A percentile compares a stretch with the other conserved stretches of the same genome.
Conservation (phyloP, 1,140 invertebrate genomes). For the Hycleus cichorii region DNA sequence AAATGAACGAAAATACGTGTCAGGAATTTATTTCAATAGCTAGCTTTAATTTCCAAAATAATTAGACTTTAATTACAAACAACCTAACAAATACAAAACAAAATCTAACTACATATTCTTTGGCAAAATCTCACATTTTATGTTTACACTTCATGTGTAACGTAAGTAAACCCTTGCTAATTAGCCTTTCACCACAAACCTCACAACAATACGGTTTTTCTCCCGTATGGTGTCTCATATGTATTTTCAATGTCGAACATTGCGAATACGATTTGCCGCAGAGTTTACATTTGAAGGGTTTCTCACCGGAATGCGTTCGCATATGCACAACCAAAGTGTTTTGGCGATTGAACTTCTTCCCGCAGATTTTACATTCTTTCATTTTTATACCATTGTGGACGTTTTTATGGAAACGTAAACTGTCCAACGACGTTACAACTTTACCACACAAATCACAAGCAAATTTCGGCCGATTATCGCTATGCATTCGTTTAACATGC, state of each 20-base stretch:
- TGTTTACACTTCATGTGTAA: background rate
- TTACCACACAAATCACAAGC: conserved; percentile 32
- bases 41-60: too few species aligned
- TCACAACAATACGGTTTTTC: conserved; percentile 51
- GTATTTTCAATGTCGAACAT: conserved; percentile 32
- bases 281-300: conserved; percentile 40
- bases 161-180: background rate
- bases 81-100: too few species aligned
- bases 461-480: conserved; percentile 19
- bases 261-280: conserved; percentile 42
- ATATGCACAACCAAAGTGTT: conserved; percentile 32
- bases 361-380: conserved; percentile 32
- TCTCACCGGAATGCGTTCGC: conserved; percentile 29
- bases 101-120: too few species aligned
- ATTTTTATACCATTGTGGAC: conserved; percentile 2
- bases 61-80: too few species aligned
- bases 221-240: conserved; percentile 41
- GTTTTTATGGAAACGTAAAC: background rate
- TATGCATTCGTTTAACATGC: too few species aligned
- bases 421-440: conserved; percentile 11
- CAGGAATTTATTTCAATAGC: too few species aligned
- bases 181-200: conserved; percentile 50
- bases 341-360: conserved; percentile 32
- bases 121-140: too few species aligned
- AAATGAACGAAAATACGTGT: too few species aligned